These are phyloP conservation scores for Pygmarrhopalites habei DNA, from an alignment of 1,140 invertebrate species.

Conservation along the genomic window DNA sequence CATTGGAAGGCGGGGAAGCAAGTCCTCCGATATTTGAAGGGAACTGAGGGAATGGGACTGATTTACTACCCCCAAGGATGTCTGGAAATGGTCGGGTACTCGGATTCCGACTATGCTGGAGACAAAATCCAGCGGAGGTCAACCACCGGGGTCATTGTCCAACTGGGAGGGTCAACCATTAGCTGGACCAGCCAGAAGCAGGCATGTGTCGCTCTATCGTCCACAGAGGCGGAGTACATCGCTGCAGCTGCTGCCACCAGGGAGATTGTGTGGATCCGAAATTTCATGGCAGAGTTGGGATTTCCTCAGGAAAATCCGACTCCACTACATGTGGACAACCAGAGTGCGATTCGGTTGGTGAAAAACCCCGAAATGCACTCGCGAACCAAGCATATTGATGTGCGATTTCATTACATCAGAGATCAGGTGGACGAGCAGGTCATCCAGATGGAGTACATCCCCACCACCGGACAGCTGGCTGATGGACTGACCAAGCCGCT, in stretches of 20 bases:
- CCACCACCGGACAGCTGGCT: conserved; percentile 26
- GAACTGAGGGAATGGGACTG: neutral
- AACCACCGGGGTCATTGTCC: conserved; percentile 29
- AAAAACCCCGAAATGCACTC: conserved; percentile 42
- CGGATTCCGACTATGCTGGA: conserved; percentile 42
- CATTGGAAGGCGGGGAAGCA: conserved; percentile 16
- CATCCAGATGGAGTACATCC: conserved; percentile 25
- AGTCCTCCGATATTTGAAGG: conserved; percentile 17
- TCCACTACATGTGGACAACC: conserved; percentile 40
- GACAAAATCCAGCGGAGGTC: conserved; percentile 32
- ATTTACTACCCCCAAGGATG: neutral
- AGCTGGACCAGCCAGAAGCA: conserved; percentile 39
- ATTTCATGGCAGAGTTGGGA: conserved; percentile 5
- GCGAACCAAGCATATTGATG: conserved; percentile 45
- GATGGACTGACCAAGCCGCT: conserved; percentile 36
- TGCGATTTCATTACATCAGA: conserved; percentile 42
- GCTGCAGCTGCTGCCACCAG: conserved; percentile 35
- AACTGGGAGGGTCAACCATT: conserved; percentile 27
- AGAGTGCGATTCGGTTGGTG: conserved; percentile 42
- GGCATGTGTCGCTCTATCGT: conserved; percentile 38
- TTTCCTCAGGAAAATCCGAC: neutral
- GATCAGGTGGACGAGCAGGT: neutral
- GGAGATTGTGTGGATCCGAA: conserved; percentile 37
- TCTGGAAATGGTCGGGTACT: conserved; percentile 40
- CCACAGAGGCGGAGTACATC: conserved; percentile 41